These are phyloP conservation scores for Lytechinus pictus DNA, from an alignment of 35 echinoderm and acorn worm species.

Conservation along the genomic window DNA sequence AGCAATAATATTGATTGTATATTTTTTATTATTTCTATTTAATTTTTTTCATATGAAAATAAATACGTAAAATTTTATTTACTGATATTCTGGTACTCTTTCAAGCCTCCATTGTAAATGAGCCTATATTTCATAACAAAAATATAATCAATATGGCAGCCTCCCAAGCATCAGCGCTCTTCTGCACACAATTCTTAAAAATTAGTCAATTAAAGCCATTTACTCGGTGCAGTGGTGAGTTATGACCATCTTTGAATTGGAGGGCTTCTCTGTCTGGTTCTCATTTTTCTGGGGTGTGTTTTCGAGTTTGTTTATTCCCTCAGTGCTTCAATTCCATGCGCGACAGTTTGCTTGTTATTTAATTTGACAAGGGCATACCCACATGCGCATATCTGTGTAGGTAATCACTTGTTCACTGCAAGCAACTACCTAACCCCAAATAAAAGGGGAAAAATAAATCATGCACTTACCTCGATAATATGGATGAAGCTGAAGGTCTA, in stretches of 20 bases:
- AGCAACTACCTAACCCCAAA: too few species aligned
- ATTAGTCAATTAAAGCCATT: background rate
- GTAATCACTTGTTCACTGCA: background rate
- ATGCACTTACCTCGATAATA: too few species aligned
- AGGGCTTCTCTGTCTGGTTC: too few species aligned
- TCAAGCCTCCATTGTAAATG: background rate
- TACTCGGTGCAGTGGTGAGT: background rate
- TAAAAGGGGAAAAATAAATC: too few species aligned
- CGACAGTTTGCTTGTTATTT: too few species aligned
- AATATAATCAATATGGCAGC: background rate
- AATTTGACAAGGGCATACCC: background rate
- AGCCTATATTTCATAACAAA: background rate
- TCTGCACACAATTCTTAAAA: background rate
- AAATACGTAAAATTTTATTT: background rate
- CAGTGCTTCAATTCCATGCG: too few species aligned
- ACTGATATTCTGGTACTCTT: background rate
- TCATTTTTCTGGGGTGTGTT: too few species aligned
- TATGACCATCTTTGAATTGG: too few species aligned
- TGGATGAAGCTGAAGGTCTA: too few species aligned
- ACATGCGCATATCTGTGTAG: background rate
- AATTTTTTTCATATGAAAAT: background rate
- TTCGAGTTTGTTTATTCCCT: too few species aligned
- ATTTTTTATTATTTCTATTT: background rate
- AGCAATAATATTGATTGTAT: too few species aligned
- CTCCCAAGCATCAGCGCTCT: background rate